A percentile compares a stretch with the other conserved stretches of the same genome.
phyloP scores from a whole-genome alignment of 2,113 vertebrate species.

The Fregata magnificens region DNA sequence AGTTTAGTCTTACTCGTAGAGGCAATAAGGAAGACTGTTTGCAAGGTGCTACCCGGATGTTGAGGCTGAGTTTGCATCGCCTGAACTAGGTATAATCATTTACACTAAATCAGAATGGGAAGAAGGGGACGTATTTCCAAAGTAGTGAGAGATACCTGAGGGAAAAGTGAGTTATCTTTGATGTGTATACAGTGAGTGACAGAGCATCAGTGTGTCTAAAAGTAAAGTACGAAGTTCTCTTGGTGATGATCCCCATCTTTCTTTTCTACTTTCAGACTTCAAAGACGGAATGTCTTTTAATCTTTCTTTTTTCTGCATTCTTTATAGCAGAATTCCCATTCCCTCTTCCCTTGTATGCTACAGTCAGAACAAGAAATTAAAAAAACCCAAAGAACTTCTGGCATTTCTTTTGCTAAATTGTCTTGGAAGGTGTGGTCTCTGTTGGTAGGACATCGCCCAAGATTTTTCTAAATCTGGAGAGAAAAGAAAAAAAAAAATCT shows the following conservation, averaged over 20 bases:
- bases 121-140: background rate
- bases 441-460: background rate
- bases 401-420: background rate
- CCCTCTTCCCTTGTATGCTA: background rate
- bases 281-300: background rate
- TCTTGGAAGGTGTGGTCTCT: background rate
- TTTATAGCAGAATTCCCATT: background rate
- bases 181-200: accelerated
- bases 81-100: background rate
- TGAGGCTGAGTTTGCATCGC: background rate
- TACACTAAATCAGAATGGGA: background rate
- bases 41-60: background rate
- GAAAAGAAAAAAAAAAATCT: background rate
- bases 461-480: background rate
- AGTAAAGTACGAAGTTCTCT: background rate
- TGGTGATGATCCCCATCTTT: background rate
- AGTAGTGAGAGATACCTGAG: background rate
- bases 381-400: background rate
- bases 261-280: background rate
- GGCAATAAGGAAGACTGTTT: background rate
- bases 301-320: background rate
- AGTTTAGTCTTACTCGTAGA: background rate
- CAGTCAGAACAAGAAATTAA: background rate
- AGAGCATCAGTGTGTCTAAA: background rate
- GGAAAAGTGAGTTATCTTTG: background rate